Base-by-base conservation (phyloP, 2,888 invertebrate genomes). In the Ptilodon capucinus region DNA sequence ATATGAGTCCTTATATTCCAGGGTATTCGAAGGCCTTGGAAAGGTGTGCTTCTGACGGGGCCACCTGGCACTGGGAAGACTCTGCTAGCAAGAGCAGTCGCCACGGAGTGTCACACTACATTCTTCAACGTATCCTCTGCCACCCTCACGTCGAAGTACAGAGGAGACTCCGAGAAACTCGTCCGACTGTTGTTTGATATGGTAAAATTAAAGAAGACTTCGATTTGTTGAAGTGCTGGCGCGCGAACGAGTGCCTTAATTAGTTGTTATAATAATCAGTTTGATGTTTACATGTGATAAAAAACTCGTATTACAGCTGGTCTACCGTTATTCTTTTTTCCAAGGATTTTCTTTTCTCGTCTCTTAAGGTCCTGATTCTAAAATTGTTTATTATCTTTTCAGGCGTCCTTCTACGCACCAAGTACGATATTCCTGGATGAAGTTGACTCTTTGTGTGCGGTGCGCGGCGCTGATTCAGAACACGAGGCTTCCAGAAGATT, bases 351-450 rank as follows among this genome's bases (percentile, higher is more conserved):
- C n/a, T n/a, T n/a, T n/a, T n/a, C n/a, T 23, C 23, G 2, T 2
- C 8, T 25, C 23, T 25, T 23, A 23, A 8, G 8, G 21, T 14
- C n/a, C n/a, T n/a, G n/a, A n/a, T 38, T 30, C 18, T 23, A 30
- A 4, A n/a, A 9, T 38, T 11, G n/a, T 30, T 4, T 42, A 21
- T n/a, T 14, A 23, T 28, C 17, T 16, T 76, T 67, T 0, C 79
- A 95, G 95, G 97, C 97, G 0, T 91, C 96, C 4, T 96, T 96
- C 83, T 95, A 97, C 89, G 96, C 97, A 1, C 97, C 97, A 0
- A 96, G 96, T 71, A 97, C 97, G 11, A 97, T 97, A 67, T 97
- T 97, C 75, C 94, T 97, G 46, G 97, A 97, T 77, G 97, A 97
- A 79, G 97, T 97, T 57, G 97, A 97, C 83, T 95, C 97, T 0